Conservation (phyloP, 2,797 vertebrate genomes). For the Rhynchonycteris naso region DNA sequence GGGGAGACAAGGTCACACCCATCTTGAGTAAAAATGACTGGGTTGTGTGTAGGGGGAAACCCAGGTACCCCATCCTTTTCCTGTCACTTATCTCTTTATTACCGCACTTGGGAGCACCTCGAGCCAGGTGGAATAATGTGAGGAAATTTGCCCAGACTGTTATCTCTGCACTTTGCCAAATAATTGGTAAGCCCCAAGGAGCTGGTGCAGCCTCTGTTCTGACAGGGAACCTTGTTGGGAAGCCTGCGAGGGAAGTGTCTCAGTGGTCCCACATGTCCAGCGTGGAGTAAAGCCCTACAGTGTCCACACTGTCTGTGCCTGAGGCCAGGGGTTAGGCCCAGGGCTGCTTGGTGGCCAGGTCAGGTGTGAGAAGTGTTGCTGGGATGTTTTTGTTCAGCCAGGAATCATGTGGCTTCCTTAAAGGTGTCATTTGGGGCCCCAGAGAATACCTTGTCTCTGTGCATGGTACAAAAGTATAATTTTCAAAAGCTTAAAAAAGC, state of each 20-base stretch:
- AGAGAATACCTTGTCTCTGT: not conserved
- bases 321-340: not conserved
- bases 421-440: not conserved
- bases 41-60: not conserved
- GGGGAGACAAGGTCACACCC: not conserved
- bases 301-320: not conserved
- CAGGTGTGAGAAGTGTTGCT: not conserved
- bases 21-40: conserved; percentile 12
- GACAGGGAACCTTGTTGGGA: not conserved
- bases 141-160: conserved; percentile 70
- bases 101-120: conserved; percentile 61
- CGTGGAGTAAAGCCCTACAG: not conserved
- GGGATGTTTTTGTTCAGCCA: not conserved
- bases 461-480: not conserved
- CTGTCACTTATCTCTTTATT: conserved; percentile 50
- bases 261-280: not conserved
- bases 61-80: conserved; percentile 29
- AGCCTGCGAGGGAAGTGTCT: not conserved
- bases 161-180: conserved; percentile 66
- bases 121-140: conserved; percentile 63
- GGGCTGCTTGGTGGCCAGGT: not conserved
- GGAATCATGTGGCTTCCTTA: not conserved
- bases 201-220: not conserved
- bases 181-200: conserved; percentile 28
- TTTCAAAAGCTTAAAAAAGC: conserved; percentile 45